These are phyloP conservation scores for Naja naja DNA, from an alignment of 2,113 vertebrate genomes.

Conservation along the genomic window DNA sequence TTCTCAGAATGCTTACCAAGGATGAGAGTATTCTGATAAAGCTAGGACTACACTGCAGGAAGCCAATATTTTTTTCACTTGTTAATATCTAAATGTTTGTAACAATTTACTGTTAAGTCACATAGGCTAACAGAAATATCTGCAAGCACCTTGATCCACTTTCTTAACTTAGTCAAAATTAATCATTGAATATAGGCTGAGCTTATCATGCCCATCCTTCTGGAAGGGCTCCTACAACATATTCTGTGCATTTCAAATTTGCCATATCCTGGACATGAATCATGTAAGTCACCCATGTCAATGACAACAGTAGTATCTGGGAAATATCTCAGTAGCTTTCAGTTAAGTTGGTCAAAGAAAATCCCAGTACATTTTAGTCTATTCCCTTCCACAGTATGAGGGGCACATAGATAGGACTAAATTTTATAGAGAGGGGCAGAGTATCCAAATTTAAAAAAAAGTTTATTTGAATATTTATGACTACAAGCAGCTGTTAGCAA, in stretches of 20 bases:
- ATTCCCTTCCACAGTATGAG: background rate
- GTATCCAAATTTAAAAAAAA: background rate
- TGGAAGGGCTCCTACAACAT: background rate
- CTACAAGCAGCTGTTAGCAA: conserved; percentile 14
- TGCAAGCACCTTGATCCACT: background rate
- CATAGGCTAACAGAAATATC: background rate
- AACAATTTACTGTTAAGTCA: background rate
- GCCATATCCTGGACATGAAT: background rate
- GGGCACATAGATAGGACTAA: too few species aligned
- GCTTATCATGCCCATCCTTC: background rate
- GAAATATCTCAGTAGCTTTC: too few species aligned
- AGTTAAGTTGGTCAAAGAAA: background rate
- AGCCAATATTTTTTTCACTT: background rate
- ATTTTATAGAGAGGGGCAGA: background rate
- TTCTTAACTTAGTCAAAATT: background rate
- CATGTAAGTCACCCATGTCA: background rate
- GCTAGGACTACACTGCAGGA: background rate
- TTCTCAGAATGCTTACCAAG: background rate
- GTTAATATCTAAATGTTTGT: background rate
- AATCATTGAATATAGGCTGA: background rate
- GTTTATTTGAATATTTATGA: conserved; percentile 18
- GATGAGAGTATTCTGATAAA: background rate
- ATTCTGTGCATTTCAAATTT: background rate
- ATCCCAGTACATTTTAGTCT: background rate
- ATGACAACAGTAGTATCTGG: background rate